Conservation (phyloP, 1,140 invertebrate genomes). For the Trigoniulus corallinus region DNA sequence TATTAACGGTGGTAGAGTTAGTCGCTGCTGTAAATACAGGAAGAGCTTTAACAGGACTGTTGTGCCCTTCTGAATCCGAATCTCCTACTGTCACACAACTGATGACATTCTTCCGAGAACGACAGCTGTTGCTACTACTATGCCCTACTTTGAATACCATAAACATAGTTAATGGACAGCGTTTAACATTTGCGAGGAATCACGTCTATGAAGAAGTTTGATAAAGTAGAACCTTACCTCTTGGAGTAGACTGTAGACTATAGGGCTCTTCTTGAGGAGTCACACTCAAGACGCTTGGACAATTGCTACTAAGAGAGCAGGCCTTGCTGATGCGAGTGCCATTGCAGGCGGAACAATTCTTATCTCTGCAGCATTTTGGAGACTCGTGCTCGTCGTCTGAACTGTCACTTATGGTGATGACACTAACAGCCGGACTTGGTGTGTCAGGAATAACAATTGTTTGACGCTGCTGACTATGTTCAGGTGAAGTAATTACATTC, state of each 20-base stretch:
- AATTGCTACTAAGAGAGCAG: constrained; percentile 18
- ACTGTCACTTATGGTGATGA: constrained; percentile 91
- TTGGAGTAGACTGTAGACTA: constrained; percentile 11
- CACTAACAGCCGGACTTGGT: constrained; percentile 75
- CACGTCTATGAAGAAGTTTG: neutral
- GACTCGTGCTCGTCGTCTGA: constrained; percentile 54
- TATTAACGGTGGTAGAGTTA: constrained; percentile 8
- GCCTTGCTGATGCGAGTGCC: constrained; percentile 15
- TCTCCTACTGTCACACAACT: constrained; percentile 66
- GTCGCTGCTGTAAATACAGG: constrained; percentile 9
- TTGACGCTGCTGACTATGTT: constrained; percentile 28
- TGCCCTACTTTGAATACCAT: neutral
- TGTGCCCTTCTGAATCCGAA: constrained; percentile 48
- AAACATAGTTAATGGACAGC: neutral
- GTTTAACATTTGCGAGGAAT: neutral
- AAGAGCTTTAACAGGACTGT: constrained; percentile 31
- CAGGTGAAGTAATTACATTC: constrained; percentile 1
- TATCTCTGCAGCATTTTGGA: constrained; percentile 19
- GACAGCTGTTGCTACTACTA: neutral
- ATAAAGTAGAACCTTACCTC: constrained; percentile 1
- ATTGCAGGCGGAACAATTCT: constrained; percentile 23
- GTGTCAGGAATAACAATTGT: constrained; percentile 82
- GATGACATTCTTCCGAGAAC: constrained; percentile 46
- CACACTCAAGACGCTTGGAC: constrained; percentile 26
- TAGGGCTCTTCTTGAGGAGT: constrained; percentile 23